Evolutionary conservation across 2,888 invertebrate species (phyloP), one percentile per base, ranked within the genome.

Genomic region (Clanis bilineata): DNA sequence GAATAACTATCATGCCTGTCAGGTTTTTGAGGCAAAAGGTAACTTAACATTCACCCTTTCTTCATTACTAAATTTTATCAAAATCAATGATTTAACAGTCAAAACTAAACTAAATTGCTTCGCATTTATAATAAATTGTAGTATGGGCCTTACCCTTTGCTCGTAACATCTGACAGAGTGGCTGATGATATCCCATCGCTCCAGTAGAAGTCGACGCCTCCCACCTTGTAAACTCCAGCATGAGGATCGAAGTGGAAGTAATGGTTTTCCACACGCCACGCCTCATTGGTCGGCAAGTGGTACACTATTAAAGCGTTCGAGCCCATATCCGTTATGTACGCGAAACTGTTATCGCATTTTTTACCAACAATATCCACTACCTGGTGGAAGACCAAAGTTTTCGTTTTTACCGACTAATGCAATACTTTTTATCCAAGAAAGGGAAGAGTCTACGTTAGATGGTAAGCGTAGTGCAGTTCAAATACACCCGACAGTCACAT

Each of bases 221-320:
- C 95, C 15, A 96, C 93, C 68, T 93, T 94, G 74, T 94, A 95
- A 64, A 95, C 93, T 7, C 96, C 96, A 66, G 93, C 88, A 44
- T 95, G 86, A 0, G 96, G 96, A 77, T 96, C 96, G 69, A 96
- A 96, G 73, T 95, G 94, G 93, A 97, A 96, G 83, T 93, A 96
- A 73, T 95, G 95, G 76, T 96, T 96, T 70, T 95, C 93, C 7
- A 96, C 93, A 56, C 96, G 93, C 95, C 96, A 97, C 0, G 96
- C 94, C n/a, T 94, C 93, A 73, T 96, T 88, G 0, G 93, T 86
- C 3, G 91, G 90, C 69, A 94, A 86, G 36, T 94, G 95, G 79
- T 96, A 97, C 1, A 96, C 96, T 5, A 97, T 92, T 4, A 97
- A 74, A 0, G 95, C 95, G 70, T 95, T 95, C 0, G 94, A 95